Evolutionary conservation across 2,797 vertebrate genomes (phyloP).

Genomic region (Sebastes reedi): DNA sequence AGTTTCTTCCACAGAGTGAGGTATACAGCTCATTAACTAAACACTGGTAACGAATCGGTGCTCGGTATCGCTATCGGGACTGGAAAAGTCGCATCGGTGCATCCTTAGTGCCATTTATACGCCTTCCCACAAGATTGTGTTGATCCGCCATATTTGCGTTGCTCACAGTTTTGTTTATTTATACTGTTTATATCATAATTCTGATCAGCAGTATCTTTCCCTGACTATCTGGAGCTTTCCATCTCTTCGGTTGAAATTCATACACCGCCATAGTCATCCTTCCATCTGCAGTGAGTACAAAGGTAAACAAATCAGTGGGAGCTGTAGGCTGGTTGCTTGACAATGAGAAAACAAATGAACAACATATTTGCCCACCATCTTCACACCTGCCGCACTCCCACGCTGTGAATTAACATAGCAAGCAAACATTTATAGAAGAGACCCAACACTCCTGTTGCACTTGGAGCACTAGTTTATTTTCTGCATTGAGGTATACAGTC

Average conservation of each 20-base stretch:
- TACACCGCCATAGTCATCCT: constrained; percentile 11
- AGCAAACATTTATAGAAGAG: constrained; percentile 35
- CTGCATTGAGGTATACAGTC: neutral
- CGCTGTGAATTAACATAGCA: constrained; percentile 38
- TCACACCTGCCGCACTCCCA: constrained; percentile 59
- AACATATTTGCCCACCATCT: constrained; percentile 57
- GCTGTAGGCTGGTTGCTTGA: constrained; percentile 50
- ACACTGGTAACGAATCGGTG: too few species aligned
- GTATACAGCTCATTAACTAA: too few species aligned
- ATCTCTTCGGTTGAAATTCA: constrained; percentile 11
- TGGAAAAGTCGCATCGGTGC: too few species aligned
- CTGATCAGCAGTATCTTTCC: neutral
- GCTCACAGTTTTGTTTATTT: neutral
- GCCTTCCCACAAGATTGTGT: neutral
- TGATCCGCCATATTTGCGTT: neutral
- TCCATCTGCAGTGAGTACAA: constrained; percentile 44
- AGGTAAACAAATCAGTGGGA: constrained; percentile 53
- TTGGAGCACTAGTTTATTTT: constrained; percentile 2
- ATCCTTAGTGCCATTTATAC: neutral
- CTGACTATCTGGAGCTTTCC: neutral
- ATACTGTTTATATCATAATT: neutral
- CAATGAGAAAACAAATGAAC: constrained; percentile 65
- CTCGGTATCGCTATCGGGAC: too few species aligned
- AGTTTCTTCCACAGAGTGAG: too few species aligned
- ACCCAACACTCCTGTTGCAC: constrained; percentile 14